A percentile compares a stretch with the other conserved stretches of the same genome.
Conservation (phyloP, 2,797 vertebrate genomes). For the Xiphophorus birchmanni region DNA sequence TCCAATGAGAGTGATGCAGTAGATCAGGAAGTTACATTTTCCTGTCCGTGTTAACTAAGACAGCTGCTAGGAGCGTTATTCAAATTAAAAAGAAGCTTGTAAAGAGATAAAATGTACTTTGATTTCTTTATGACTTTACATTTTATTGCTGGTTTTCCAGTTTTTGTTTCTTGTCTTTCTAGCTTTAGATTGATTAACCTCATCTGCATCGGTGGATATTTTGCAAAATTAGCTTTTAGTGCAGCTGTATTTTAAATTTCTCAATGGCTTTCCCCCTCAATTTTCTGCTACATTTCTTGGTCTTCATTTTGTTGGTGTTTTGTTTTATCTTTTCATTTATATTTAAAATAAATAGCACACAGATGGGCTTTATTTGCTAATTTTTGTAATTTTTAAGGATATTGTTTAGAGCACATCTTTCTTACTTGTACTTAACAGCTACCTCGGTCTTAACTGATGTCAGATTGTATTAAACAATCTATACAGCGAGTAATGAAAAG, state of each 20-base stretch:
- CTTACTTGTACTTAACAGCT: background rate
- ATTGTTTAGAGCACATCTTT: background rate
- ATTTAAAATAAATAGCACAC: background rate
- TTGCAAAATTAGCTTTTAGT: background rate
- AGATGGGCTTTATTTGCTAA: background rate
- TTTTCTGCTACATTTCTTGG: background rate
- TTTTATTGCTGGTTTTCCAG: background rate
- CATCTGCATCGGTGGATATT: background rate
- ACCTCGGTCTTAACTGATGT: too few relatives aligned
- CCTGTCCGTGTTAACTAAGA: background rate
- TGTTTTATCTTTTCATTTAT: background rate
- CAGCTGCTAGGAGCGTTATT: background rate
- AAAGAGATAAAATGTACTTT: background rate
- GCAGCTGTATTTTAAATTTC: background rate
- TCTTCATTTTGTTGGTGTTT: background rate
- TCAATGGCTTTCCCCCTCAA: background rate
- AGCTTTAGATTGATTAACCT: background rate
- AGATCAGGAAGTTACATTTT: background rate
- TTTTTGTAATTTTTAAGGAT: background rate
- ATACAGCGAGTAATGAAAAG: background rate
- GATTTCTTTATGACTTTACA: background rate
- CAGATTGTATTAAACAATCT: too few relatives aligned
- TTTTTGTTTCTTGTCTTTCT: background rate
- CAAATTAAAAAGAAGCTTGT: background rate
- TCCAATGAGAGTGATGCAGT: slow-evolving; percentile 11